Percentiles rank a stretch among this genome's conserved stretches.
Evolutionary conservation across 2,113 vertebrate genomes (phyloP).

Genomic region (Nothobranchius furzeri): DNA sequence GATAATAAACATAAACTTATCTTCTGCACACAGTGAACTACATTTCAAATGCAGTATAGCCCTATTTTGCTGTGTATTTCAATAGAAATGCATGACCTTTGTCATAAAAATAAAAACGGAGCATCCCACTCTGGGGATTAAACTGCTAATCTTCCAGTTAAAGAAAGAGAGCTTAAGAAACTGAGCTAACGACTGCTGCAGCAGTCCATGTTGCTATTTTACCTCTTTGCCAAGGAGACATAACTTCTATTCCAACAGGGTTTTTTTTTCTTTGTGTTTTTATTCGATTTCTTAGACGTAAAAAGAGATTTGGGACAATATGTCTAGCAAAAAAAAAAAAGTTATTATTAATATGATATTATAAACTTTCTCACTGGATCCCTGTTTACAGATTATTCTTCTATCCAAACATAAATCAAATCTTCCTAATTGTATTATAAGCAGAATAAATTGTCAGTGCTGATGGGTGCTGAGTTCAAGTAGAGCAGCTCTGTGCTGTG

Average conservation of each 20-base stretch:
- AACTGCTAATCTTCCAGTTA: constrained; percentile 3
- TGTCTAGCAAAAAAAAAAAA: too few relatives aligned
- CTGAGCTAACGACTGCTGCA: neutral
- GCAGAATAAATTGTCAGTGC: too few relatives aligned
- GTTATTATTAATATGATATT: too few relatives aligned
- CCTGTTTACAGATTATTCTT: too few relatives aligned
- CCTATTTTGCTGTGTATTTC: neutral
- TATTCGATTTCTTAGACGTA: neutral
- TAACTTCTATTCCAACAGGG: neutral
- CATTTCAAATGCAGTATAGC: too few relatives aligned
- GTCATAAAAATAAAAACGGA: neutral
- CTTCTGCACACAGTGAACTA: neutral
- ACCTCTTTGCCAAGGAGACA: neutral
- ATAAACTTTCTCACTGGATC: too few relatives aligned
- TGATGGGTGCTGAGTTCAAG: too few relatives aligned
- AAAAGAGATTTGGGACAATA: too few relatives aligned
- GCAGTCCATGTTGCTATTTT: neutral
- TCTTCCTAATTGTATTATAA: too few relatives aligned
- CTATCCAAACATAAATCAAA: too few relatives aligned
- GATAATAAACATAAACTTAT: too few relatives aligned
- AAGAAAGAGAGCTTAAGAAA: neutral
- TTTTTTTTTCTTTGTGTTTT: neutral
- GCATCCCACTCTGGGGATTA: neutral
- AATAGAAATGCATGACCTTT: neutral
- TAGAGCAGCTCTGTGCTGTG: neutral